A percentile compares a stretch with the other conserved stretches of the same genome.
These are phyloP conservation scores for Mycteria americana DNA, from an alignment of 2,797 vertebrate species.

Conservation along the genomic window DNA sequence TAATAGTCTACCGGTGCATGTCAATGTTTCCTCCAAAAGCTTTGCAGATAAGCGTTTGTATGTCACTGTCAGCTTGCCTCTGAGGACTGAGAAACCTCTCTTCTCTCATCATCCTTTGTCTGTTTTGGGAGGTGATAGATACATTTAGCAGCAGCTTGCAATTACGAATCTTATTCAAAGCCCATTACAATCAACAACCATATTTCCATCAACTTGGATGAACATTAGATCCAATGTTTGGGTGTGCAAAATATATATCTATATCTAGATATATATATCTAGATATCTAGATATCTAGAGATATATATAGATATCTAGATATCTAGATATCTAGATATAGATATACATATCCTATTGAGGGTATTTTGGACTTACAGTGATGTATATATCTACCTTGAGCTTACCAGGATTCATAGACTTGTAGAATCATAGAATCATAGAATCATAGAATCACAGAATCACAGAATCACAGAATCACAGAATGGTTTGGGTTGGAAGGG, in stretches of 20 bases:
- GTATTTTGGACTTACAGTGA: not conserved
- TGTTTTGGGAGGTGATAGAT: not conserved
- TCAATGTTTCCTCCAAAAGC: not conserved
- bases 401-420: not conserved
- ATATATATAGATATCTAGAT: too few species aligned
- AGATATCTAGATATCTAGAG: too few species aligned
- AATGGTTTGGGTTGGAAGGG: not conserved
- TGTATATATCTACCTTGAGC: not conserved
- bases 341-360: not conserved
- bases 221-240: not conserved
- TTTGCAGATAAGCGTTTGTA: not conserved
- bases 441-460: not conserved
- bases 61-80: not conserved
- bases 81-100: not conserved
- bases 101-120: not conserved
- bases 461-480: not conserved
- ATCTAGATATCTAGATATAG: too few species aligned
- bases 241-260: accelerated
- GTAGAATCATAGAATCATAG: too few species aligned
- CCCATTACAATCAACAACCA: not conserved
- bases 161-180: not conserved
- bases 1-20: not conserved
- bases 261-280: too few species aligned
- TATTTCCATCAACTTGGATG: not conserved
- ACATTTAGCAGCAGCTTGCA: not conserved